Evolutionary conservation across 2,888 invertebrate species (phyloP).

Genomic region (Hypomecis atomaria): DNA sequence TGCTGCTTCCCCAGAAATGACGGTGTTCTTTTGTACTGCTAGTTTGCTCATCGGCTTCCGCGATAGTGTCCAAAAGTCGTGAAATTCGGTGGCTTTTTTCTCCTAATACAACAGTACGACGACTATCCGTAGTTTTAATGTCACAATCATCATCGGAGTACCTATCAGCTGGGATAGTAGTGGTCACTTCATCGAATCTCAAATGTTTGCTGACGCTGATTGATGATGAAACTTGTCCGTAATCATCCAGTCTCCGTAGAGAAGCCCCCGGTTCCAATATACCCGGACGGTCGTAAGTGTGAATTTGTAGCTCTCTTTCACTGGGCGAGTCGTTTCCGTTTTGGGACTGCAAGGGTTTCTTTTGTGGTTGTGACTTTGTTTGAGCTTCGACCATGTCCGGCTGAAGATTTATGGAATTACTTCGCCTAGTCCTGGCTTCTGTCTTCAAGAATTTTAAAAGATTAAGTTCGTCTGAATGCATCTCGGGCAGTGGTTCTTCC

Average conservation of each 20-base stretch:
- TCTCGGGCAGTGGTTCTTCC: constrained; percentile 33
- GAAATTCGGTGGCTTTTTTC: constrained; percentile 30
- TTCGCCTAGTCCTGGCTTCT: constrained; percentile 41
- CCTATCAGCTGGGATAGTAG: constrained; percentile 49
- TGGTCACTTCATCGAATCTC: constrained; percentile 63
- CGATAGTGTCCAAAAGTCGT: constrained; percentile 38
- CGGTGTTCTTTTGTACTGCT: constrained; percentile 52
- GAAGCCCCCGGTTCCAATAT: constrained; percentile 27
- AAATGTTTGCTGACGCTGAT: constrained; percentile 51
- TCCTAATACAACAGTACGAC: constrained; percentile 37
- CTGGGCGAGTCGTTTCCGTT: constrained; percentile 23
- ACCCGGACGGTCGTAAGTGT: constrained; percentile 49
- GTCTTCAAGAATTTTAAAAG: constrained; percentile 59
- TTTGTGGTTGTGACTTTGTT: constrained; percentile 18
- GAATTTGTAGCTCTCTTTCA: constrained; percentile 57
- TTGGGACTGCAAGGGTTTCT: constrained; percentile 6
- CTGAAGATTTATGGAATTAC: background rate
- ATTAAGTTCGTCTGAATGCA: constrained; percentile 55
- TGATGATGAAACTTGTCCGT: constrained; percentile 7
- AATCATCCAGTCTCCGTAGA: constrained; percentile 3
- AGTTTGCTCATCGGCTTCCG: constrained; percentile 47
- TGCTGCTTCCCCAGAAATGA: constrained; percentile 58
- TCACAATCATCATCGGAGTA: constrained; percentile 35
- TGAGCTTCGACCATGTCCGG: constrained; percentile 35
- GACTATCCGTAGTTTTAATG: constrained; percentile 9